A percentile compares a stretch with the other conserved stretches of the same genome.
phyloP scores from a whole-genome alignment of 2,888 invertebrate species.

The Exocentrus adspersus region DNA sequence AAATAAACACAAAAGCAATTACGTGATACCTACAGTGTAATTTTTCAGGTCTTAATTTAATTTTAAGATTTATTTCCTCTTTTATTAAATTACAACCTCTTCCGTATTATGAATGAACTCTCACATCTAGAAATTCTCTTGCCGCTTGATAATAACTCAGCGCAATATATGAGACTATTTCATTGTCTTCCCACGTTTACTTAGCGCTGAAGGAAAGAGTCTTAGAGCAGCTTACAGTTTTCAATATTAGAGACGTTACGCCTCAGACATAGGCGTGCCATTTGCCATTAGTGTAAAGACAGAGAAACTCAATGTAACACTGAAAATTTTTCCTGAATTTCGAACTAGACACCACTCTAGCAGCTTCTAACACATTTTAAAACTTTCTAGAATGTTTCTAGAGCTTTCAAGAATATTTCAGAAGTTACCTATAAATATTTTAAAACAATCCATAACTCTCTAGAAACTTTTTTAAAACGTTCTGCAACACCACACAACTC shows the following conservation, averaged over 20 bases:
- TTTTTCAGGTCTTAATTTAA: neutral
- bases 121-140: neutral
- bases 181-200: conserved; percentile 5
- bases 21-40: neutral
- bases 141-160: neutral
- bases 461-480: no score
- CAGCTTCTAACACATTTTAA: no score
- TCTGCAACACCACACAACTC: no score
- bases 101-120: neutral
- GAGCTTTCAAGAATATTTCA: no score
- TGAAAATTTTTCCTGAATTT: no score
- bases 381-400: no score
- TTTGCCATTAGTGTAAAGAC: no score
- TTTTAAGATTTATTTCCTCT: neutral
- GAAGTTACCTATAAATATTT: no score
- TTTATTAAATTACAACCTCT: neutral
- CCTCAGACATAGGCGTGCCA: no score
- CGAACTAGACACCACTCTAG: no score
- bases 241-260: conserved; percentile 1
- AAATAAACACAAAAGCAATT: neutral
- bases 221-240: conserved; percentile 11
- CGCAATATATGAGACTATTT: neutral
- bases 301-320: no score
- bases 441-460: no score
- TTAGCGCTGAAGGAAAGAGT: conserved; percentile 1